Conservation (phyloP, 2,888 invertebrate species). For the Perizoma affinitatum region DNA sequence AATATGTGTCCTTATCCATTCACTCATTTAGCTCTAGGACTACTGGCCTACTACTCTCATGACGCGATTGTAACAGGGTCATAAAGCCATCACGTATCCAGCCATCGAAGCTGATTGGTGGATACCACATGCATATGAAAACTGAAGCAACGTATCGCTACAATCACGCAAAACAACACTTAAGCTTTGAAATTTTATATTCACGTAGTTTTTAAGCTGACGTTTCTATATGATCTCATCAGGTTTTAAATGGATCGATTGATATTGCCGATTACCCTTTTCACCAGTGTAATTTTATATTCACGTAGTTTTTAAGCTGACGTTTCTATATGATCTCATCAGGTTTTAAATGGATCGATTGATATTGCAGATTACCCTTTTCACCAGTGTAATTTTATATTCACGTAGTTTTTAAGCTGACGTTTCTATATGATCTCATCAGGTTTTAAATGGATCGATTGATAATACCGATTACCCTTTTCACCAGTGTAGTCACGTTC, state of each 20-base stretch:
- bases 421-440: not conserved
- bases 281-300: slow-evolving; percentile 14
- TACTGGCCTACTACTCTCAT: too few species aligned
- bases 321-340: not conserved
- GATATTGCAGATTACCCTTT: slow-evolving; percentile 39
- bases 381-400: slow-evolving; percentile 7
- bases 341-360: slow-evolving; percentile 24
- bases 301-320: not conserved
- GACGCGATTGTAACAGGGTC: too few species aligned
- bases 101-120: too few species aligned
- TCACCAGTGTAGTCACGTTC: slow-evolving; percentile 32
- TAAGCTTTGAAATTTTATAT: too few species aligned
- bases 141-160: too few species aligned
- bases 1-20: not conserved
- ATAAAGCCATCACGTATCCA: too few species aligned
- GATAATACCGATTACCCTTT: slow-evolving; percentile 39
- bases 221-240: not conserved
- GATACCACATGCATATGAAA: too few species aligned
- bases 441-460: slow-evolving; percentile 24
- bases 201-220: not conserved
- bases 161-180: too few species aligned
- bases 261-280: slow-evolving; percentile 39
- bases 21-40: not conserved
- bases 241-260: slow-evolving; percentile 24
- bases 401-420: not conserved